Evolutionary conservation across 2,113 vertebrate genomes (phyloP), one percentile per base, ranked within the genome.

Genomic region (Prunella himalayana): DNA sequence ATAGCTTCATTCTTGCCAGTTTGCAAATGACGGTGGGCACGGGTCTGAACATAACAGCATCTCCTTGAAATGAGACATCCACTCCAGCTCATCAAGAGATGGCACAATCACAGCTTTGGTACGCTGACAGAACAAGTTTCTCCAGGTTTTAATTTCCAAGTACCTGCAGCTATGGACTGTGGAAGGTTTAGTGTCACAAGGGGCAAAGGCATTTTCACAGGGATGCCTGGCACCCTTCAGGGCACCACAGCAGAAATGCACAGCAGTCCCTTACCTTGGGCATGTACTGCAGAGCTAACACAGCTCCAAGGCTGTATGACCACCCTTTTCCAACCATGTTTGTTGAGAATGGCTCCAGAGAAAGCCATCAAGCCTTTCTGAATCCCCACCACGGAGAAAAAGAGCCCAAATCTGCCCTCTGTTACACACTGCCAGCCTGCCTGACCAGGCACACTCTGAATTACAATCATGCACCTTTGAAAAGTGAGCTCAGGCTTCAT

Each of bases 211-310:
- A 5, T 53, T 85, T 37, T 30, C 30, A 25, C 37, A 20, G 82
- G 0, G 19, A 22, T 0, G 1, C 37, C 53, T 59, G 20, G 25
- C 68, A 21, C 13, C 45, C 51, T 28, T 31, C 54, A 16, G 41
- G 24, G 21, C 35, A 7, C 25, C 37, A 51, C 59, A 30, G 23
- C 63, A 78, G 56, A 51, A 6, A 53, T 14, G 7, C 47, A 24
- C 37, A 33, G 9, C 35, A 35, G 24, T 3, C 63, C 33, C 6
- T n/a, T 24, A 5, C 44, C 41, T 25, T 15, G 39, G 70, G 47
- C 24, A 39, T 1, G 10, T 9, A 5, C 39, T 64, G 42, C 44
- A 15, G 22, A 65, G 64, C 35, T 73, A 39, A 24, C 37, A 35
- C 63, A 24, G 33, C 81, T 54, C 54, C 47, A 15, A 5, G 47